Evolutionary conservation across 23 tunicate species (phyloP).

Genomic region (Clavelina lepadiformis): DNA sequence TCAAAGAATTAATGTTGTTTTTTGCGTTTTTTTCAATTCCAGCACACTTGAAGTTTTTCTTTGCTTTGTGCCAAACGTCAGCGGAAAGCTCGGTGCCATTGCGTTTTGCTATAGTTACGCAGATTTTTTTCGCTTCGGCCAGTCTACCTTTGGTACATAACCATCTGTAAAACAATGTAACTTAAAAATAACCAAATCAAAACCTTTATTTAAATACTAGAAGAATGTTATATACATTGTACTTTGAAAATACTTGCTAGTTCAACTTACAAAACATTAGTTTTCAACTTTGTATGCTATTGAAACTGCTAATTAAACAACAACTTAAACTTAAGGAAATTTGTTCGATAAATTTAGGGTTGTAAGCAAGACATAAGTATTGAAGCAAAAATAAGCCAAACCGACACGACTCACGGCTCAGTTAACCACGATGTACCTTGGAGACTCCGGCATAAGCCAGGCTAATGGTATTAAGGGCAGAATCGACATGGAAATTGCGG

Average conservation of each 20-base stretch:
- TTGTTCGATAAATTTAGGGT: too few relatives aligned
- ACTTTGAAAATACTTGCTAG: too few relatives aligned
- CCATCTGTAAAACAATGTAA: slow-evolving; percentile 18
- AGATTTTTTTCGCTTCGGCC: slow-evolving; percentile 1
- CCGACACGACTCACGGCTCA: not conserved
- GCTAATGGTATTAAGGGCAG: not conserved
- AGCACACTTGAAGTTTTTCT: not conserved
- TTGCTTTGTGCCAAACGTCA: slow-evolving; percentile 1
- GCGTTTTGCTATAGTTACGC: slow-evolving; percentile 5
- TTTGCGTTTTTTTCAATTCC: not conserved
- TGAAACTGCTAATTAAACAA: too few relatives aligned
- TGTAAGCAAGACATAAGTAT: too few relatives aligned
- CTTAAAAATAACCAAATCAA: not conserved
- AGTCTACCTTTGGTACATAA: not conserved
- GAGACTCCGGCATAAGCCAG: slow-evolving; percentile 5
- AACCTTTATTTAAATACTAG: too few relatives aligned
- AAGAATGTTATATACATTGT: too few relatives aligned
- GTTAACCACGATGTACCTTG: not conserved
- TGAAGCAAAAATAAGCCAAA: not conserved
- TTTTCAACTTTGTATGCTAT: too few relatives aligned
- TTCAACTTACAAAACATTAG: too few relatives aligned
- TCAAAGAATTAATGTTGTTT: not conserved
- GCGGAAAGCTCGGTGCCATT: not conserved
- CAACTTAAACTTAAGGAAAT: too few relatives aligned
- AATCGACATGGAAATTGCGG: not conserved